phyloP scores from a whole-genome alignment of 1,140 invertebrate genomes.

The Aphelenchoides besseyi region DNA sequence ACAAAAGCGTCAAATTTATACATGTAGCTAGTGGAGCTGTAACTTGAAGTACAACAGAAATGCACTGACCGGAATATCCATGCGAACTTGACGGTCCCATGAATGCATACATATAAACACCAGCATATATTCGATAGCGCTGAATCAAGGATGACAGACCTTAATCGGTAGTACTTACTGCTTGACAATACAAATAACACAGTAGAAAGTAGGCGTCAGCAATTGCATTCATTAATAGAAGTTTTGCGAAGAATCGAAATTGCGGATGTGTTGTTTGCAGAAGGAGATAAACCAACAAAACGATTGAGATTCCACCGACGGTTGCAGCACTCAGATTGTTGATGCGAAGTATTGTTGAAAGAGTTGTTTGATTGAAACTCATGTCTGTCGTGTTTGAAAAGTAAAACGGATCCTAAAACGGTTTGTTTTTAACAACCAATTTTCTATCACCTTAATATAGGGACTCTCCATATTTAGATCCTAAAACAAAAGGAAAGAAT shows the following conservation, averaged over 20 bases:
- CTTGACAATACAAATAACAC: background rate
- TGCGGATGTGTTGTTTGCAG: background rate
- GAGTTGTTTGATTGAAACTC: background rate
- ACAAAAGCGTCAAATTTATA: background rate
- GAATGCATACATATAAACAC: background rate
- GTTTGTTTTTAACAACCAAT: too few species aligned
- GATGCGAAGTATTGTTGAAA: background rate
- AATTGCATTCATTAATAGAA: background rate
- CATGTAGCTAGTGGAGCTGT: background rate
- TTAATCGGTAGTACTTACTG: background rate
- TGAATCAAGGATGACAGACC: background rate
- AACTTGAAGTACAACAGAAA: background rate
- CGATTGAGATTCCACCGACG: background rate
- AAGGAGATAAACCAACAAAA: background rate
- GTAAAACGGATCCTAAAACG: background rate
- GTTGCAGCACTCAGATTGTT: background rate
- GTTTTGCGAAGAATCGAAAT: background rate
- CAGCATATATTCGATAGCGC: background rate
- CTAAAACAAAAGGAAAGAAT: too few species aligned
- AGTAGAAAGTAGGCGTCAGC: background rate
- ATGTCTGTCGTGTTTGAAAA: background rate
- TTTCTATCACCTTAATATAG: background rate
- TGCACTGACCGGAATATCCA: background rate
- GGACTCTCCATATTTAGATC: too few species aligned
- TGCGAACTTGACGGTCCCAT: background rate